Percentiles rank a stretch among this genome's conserved stretches.
Evolutionary conservation across 2,113 vertebrate species (phyloP).

Genomic region (Neogale vison): DNA sequence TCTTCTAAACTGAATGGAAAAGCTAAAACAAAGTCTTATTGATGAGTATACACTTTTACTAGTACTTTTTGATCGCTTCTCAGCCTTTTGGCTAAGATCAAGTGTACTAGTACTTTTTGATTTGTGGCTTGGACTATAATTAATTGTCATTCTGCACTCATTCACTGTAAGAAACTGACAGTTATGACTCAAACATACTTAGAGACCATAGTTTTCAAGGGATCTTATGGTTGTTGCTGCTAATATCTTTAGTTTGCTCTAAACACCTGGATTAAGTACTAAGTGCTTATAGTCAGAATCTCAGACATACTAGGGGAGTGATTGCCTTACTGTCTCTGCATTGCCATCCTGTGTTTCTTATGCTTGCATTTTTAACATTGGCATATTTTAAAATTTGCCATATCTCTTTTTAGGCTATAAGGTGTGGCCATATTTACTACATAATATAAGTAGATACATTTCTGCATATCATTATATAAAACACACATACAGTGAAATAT

Average conservation of each 20-base stretch:
- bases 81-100: too few relatives aligned
- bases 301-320: background rate
- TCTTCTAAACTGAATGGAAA: background rate
- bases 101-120: background rate
- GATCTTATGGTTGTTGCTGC: background rate
- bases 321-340: background rate
- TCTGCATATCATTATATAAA: background rate
- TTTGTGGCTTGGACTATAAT: background rate
- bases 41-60: background rate
- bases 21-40: background rate
- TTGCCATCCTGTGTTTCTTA: background rate
- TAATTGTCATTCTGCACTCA: background rate
- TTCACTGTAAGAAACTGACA: background rate
- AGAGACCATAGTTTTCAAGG: background rate
- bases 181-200: background rate
- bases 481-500: background rate
- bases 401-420: background rate
- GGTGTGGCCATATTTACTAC: background rate
- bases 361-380: background rate
- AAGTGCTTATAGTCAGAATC: background rate
- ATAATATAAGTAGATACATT: background rate
- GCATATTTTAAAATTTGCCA: background rate
- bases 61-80: background rate
- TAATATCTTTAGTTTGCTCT: background rate
- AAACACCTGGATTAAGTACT: background rate